Evolutionary conservation across 1,140 invertebrate genomes (phyloP).

Genomic region (Zaprionus tsacasi): DNA sequence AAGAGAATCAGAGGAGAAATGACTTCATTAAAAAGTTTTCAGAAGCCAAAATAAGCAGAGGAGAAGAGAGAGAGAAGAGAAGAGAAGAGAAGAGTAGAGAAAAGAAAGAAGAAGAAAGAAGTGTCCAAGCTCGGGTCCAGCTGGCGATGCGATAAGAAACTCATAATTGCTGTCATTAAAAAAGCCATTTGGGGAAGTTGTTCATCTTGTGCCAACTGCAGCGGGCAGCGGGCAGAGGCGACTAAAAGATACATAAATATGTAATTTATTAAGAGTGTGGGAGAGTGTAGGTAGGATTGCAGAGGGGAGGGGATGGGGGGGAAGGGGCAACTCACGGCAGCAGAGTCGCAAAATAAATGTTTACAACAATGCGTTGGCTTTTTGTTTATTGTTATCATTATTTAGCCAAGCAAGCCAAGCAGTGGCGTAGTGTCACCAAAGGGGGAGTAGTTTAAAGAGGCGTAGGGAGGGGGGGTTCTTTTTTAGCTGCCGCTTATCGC

Average conservation of each 20-base stretch:
- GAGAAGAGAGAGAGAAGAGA: too few species aligned
- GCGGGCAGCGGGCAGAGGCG: conserved; percentile 8
- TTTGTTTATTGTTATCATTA: conserved; percentile 81
- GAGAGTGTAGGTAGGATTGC: neutral
- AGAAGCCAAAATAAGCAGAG: conserved; percentile 21
- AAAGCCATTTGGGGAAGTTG: conserved; percentile 80
- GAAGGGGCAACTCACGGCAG: neutral
- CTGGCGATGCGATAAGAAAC: conserved; percentile 75
- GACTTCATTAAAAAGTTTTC: conserved; percentile 77
- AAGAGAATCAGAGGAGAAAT: conserved; percentile 50
- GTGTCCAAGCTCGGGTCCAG: conserved; percentile 51
- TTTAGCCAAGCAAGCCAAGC: conserved; percentile 66
- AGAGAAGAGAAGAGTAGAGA: conserved; percentile 18
- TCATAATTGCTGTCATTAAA: conserved; percentile 82
- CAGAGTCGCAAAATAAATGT: conserved; percentile 46
- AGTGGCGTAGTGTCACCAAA: conserved; percentile 32
- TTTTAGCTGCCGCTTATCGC: conserved; percentile 40
- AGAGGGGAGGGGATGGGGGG: neutral
- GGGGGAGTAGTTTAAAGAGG: neutral
- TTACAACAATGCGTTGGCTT: conserved; percentile 62
- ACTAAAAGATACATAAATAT: conserved; percentile 72
- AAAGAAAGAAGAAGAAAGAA: conserved; percentile 33
- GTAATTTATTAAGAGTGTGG: conserved; percentile 73
- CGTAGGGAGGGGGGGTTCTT: conserved; percentile 29
- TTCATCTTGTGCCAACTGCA: conserved; percentile 62